Conservation (phyloP, 1,140 invertebrate species). For the Caenorhabditis remanei region DNA sequence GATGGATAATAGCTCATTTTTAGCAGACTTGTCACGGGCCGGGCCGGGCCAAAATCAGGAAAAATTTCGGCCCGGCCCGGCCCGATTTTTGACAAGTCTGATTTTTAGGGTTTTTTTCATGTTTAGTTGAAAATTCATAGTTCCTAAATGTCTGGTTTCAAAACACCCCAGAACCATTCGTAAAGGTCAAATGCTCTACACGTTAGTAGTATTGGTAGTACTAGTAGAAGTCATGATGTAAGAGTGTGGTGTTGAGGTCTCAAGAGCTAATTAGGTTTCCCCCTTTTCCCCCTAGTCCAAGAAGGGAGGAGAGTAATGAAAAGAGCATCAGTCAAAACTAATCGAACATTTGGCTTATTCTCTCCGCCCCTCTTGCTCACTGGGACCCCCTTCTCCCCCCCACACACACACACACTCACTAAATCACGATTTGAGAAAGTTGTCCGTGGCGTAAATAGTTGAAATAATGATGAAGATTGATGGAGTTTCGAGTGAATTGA, state of each 20-base stretch:
- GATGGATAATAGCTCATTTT: too few relatives aligned
- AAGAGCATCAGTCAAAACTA: slow-evolving; percentile 43
- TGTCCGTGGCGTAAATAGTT: slow-evolving; percentile 38
- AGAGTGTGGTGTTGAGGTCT: background rate
- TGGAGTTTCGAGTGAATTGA: background rate
- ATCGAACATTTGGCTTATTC: slow-evolving; percentile 59
- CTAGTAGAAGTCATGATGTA: too few relatives aligned
- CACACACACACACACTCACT: slow-evolving; percentile 34
- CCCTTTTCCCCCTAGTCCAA: background rate
- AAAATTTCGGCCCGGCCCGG: too few relatives aligned
- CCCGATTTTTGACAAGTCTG: too few relatives aligned
- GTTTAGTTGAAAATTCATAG: too few relatives aligned
- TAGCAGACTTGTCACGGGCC: too few relatives aligned
- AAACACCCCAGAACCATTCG: too few relatives aligned
- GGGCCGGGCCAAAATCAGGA: too few relatives aligned
- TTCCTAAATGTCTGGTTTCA: too few relatives aligned
- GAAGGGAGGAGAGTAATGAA: slow-evolving; percentile 21
- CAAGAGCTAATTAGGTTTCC: slow-evolving; percentile 44
- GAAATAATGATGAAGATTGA: slow-evolving; percentile 51
- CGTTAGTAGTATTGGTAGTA: too few relatives aligned
- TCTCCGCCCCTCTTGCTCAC: background rate
- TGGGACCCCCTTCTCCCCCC: background rate
- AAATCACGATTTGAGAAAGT: slow-evolving; percentile 26
- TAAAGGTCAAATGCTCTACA: too few relatives aligned
- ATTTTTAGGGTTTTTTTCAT: too few relatives aligned